Conservation (phyloP, 2,888 invertebrate species). For the Heliconius ismenius region DNA sequence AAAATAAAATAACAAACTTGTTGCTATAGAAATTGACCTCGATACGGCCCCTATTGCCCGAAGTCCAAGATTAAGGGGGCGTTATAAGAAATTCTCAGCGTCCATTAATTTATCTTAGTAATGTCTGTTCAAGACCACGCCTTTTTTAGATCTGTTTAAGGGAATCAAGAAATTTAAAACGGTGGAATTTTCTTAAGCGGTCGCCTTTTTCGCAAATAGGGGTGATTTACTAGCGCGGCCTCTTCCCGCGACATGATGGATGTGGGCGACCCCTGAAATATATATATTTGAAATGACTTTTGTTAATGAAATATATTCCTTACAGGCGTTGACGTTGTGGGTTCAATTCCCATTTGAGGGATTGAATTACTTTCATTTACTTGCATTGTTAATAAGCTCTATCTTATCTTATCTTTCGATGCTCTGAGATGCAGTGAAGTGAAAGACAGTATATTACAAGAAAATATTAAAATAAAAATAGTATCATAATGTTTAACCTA, state of each 20-base stretch:
- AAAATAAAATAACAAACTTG: neutral
- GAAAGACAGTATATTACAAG: too few relatives aligned
- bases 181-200: constrained; percentile 58
- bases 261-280: constrained; percentile 42
- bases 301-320: constrained; percentile 8
- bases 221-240: constrained; percentile 66
- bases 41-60: constrained; percentile 15
- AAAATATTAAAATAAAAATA: too few relatives aligned
- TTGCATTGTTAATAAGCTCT: too few relatives aligned
- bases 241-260: constrained; percentile 49
- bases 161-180: constrained; percentile 69
- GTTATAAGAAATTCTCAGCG: constrained; percentile 37
- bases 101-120: constrained; percentile 73
- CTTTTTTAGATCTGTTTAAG: constrained; percentile 71
- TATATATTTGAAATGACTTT: constrained; percentile 37
- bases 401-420: too few relatives aligned
- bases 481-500: too few relatives aligned
- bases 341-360: neutral
- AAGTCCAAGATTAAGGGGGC: constrained; percentile 33
- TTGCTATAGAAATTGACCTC: neutral
- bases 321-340: neutral
- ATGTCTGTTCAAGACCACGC: constrained; percentile 67
- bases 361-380: too few relatives aligned
- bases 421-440: too few relatives aligned
- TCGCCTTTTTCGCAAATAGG: constrained; percentile 68